Conservation (phyloP, 2,113 vertebrate genomes). For the Zeus faber region DNA sequence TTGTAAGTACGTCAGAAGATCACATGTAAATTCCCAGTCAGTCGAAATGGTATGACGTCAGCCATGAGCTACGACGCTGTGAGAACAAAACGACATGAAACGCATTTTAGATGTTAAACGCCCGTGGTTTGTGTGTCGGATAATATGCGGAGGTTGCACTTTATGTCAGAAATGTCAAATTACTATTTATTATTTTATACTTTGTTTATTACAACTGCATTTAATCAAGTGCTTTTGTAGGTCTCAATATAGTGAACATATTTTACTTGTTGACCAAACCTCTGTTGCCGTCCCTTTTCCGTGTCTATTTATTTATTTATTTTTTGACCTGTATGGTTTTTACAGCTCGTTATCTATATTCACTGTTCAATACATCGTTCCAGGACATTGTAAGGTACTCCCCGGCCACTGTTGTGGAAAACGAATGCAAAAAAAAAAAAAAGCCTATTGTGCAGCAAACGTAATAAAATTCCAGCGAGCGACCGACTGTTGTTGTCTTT, state of each 20-base stretch:
- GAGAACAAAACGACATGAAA: conserved; percentile 7
- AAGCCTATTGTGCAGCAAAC: conserved; percentile 57
- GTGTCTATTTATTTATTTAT: neutral
- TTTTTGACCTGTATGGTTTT: conserved; percentile 8
- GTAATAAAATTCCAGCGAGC: conserved; percentile 57
- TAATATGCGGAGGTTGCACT: conserved; percentile 61
- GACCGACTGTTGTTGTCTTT: conserved; percentile 1
- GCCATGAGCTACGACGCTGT: conserved; percentile 13
- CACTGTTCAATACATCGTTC: conserved; percentile 20
- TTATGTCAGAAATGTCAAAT: conserved; percentile 45
- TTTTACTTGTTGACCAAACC: conserved; percentile 38
- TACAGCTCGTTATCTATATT: conserved; percentile 21
- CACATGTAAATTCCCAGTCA: neutral
- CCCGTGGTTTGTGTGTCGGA: conserved; percentile 34
- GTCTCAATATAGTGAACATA: conserved; percentile 9
- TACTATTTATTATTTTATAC: conserved; percentile 30
- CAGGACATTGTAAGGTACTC: conserved; percentile 40
- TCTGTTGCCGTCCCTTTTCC: conserved; percentile 22
- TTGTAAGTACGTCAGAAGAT: neutral
- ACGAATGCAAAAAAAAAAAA: conserved; percentile 58
- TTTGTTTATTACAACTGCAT: conserved; percentile 49
- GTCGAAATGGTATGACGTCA: too few species aligned
- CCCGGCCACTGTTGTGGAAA: conserved; percentile 57
- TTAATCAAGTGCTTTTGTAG: conserved; percentile 26
- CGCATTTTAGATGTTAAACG: conserved; percentile 28